Base-by-base conservation (phyloP, 1,140 invertebrate genomes). In the Drosophila albomicans region DNA sequence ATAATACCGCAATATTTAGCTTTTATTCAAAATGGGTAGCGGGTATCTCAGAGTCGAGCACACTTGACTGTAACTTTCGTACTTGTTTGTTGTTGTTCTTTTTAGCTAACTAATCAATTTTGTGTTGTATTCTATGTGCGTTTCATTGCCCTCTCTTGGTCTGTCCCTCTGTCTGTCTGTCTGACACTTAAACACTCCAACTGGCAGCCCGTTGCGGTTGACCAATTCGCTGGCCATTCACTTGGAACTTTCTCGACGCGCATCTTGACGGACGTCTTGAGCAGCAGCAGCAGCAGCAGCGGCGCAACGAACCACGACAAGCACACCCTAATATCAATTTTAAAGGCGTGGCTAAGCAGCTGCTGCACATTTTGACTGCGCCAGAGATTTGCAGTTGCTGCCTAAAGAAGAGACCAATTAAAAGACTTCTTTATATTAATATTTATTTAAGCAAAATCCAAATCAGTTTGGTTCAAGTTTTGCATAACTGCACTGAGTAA, bases 171-270 rank as follows among this genome's bases (percentile, higher is more conserved):
- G 20, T 25, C 20, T 25, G 3, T 25, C 20, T 25, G 20, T 25
- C 16, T 13, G 8, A 10, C 32, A 35, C 52, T 38, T 32, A 32
- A 7, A 7, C 30, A 6, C 1, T 38, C 35, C 32, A 30, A 57
- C 51, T 46, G 49, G 30, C 69, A 57, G 54, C 61, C 69, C 84
- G 84, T 87, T 87, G 84, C 84, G 84, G 84, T 84, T 84, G 84
- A 84, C 84, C 84, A 88, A 84, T 46, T 75, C 66, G 78, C 85
- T 84, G 80, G 49, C 56, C 74, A 82, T 57, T 87, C 79, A 65
- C 62, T 71, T 58, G 82, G 84, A 87, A 87, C 82, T 57, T 32
- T 48, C 43, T 38, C 5, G 49, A 41, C 45, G 15, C 30, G 15
- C 52, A 38, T 38, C 52, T 56, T 56, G 32, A 28, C 38, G 41